Conservation (phyloP, 2,888 invertebrate species). For the Alviniconcha strummeri region DNA sequence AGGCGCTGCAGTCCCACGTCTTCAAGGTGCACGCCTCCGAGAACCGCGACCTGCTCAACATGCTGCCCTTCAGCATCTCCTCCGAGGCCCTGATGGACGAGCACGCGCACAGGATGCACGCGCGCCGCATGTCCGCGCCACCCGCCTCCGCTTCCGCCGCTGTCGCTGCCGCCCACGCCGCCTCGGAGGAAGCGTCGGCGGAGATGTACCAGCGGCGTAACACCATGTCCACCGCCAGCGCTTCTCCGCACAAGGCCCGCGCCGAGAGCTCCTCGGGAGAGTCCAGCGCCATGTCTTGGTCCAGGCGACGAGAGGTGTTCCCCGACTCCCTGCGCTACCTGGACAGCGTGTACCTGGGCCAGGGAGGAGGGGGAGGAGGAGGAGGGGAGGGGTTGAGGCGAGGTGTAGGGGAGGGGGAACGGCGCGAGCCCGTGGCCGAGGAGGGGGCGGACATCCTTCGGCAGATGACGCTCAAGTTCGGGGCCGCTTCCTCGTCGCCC, state of each 20-base stretch:
- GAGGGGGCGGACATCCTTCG: constrained; percentile 61
- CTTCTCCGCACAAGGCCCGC: neutral
- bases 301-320: neutral
- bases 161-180: neutral
- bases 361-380: neutral
- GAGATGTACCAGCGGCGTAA: constrained; percentile 18
- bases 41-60: constrained; percentile 68
- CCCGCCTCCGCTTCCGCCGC: neutral
- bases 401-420: neutral
- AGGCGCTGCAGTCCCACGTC: constrained; percentile 72
- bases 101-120: constrained; percentile 1
- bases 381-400: neutral
- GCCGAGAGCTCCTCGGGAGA: neutral
- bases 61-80: constrained; percentile 62
- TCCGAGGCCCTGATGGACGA: constrained; percentile 44
- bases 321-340: too few relatives aligned
- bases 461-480: constrained; percentile 67
- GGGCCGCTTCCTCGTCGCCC: constrained; percentile 51
- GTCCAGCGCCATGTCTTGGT: neutral
- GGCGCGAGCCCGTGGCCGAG: neutral
- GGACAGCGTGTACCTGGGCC: neutral
- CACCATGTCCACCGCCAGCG: neutral
- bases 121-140: constrained; percentile 27
- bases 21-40: constrained; percentile 71
- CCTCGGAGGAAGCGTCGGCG: neutral